Conservation (phyloP, 2,888 invertebrate genomes). For the Phengaris arion region DNA sequence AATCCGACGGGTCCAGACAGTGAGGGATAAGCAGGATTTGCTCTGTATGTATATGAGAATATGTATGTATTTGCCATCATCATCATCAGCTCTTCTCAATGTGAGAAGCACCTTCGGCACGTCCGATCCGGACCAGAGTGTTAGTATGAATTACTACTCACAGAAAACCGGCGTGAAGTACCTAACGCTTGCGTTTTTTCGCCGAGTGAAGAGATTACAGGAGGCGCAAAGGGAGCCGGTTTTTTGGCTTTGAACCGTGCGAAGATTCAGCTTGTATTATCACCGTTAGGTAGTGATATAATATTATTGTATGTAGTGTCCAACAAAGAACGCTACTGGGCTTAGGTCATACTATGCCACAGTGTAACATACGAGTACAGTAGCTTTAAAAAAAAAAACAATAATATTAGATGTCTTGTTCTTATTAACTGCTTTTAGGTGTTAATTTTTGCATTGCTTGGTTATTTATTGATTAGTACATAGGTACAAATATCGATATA, state of each 20-base stretch:
- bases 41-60: too few relatives aligned
- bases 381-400: background rate
- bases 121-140: background rate
- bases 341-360: background rate
- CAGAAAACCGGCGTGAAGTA: too few relatives aligned
- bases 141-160: too few relatives aligned
- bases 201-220: too few relatives aligned
- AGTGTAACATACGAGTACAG: background rate
- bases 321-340: background rate
- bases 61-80: background rate
- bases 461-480: too few relatives aligned
- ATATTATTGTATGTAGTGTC: background rate
- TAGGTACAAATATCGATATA: too few relatives aligned
- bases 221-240: background rate
- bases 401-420: too few relatives aligned
- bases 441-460: too few relatives aligned
- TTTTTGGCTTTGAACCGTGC: background rate
- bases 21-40: conserved; percentile 39
- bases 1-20: conserved; percentile 47
- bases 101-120: background rate
- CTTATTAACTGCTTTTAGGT: too few relatives aligned
- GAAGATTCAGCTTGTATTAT: background rate
- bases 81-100: background rate
- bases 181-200: too few relatives aligned
- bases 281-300: background rate